Evolutionary conservation across 2,888 invertebrate species (phyloP), one percentile per base, ranked within the genome.

Genomic region (Acrobasis repandana): DNA sequence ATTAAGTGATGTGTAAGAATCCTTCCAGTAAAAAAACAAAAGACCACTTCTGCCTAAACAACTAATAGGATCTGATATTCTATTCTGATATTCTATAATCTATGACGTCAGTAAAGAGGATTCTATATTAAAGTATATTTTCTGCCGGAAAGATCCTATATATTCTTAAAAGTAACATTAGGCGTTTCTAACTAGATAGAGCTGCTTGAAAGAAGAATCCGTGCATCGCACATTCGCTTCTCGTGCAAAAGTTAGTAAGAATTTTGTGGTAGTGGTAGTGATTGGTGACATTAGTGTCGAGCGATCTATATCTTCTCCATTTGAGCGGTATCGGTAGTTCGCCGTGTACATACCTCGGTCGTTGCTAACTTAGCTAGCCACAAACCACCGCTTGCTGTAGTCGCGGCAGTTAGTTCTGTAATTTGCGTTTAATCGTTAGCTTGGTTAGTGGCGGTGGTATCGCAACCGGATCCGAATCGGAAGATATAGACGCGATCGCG

Each of bases 181-280:
- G 90, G 91, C 91, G 79, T 86, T 85, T 82, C 91, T 91, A 92
- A 88, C 91, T 91, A 91, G 83, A 88, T 85, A 90, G 89, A 90
- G 91, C 91, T 88, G 90, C 88, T 90, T 89, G 87, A 90, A 91
- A 89, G 88, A 89, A 90, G 88, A 86, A 82, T 85, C 84, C 92
- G 92, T 92, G 92, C 91, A 91, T 86, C 81, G 91, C 91, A 90
- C 90, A 91, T 92, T 92, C 91, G 91, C 90, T 87, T 88, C 85
- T 90, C 91, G 91, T 92, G 91, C 91, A 92, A 85, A 81, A 89
- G 83, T 86, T 85, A 79, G 83, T 60, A 78, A 89, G 79, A 86
- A 76, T 82, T 88, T 75, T 82, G 89, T 89, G 89, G 79, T 76
- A 79, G 84, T 88, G 88, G 77, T 76, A 82, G 88, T 90, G 90